These are phyloP conservation scores for Diploscapter pachys DNA, from an alignment of 1,140 invertebrate genomes.

Conservation along the genomic window DNA sequence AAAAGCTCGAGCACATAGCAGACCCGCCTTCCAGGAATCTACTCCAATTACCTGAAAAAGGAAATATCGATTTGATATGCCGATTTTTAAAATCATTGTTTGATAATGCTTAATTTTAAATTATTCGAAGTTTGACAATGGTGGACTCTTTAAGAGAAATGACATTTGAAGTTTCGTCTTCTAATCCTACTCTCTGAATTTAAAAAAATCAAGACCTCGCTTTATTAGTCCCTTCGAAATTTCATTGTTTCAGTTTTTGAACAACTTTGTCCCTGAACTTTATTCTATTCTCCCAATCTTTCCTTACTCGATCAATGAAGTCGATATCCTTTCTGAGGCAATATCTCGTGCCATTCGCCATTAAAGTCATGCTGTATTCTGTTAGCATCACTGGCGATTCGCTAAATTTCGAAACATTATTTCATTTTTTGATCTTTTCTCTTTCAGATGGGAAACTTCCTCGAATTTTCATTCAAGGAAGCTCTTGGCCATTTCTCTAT, in stretches of 20 bases:
- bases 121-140: conserved; percentile 39
- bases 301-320: background rate
- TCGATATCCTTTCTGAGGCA: conserved; percentile 38
- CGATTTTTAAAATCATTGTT: background rate
- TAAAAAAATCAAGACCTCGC: too few relatives aligned
- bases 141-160: conserved; percentile 13
- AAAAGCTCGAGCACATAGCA: conserved; percentile 15
- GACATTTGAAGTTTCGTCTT: too few relatives aligned
- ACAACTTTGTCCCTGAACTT: too few relatives aligned
- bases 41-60: conserved; percentile 42
- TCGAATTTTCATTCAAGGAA: conserved; percentile 24
- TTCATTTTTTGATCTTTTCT: background rate
- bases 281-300: too few relatives aligned
- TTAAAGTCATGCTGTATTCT: conserved; percentile 38
- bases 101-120: conserved; percentile 4
- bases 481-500: too few relatives aligned
- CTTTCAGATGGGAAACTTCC: conserved; percentile 9
- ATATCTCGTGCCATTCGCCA: conserved; percentile 8
- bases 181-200: too few relatives aligned
- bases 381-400: conserved; percentile 44
- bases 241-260: too few relatives aligned
- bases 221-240: too few relatives aligned
- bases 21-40: conserved; percentile 31
- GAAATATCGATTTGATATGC: background rate
- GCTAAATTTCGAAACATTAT: conserved; percentile 44